Conservation (phyloP, 2,888 invertebrate genomes). For the Hetaerina titia region DNA sequence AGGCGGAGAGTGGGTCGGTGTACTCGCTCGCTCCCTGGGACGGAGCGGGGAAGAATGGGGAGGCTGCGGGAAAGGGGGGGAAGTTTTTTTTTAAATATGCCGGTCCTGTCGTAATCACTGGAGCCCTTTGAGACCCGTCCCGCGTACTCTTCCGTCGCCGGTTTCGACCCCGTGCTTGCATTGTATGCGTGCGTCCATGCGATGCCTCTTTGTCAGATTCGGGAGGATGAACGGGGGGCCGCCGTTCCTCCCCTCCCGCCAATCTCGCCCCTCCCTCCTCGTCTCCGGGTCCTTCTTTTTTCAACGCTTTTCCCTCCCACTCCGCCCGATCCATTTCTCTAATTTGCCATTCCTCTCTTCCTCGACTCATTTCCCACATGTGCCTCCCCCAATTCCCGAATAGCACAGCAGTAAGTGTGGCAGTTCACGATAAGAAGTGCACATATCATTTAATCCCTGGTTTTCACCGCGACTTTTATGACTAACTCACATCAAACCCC, state of each 20-base stretch:
- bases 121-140: neutral
- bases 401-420: no score
- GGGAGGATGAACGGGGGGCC: neutral
- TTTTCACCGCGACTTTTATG: no score
- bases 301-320: neutral
- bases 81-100: neutral
- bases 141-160: neutral
- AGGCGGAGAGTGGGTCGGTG: neutral
- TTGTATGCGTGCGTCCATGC: slow-evolving; percentile 31
- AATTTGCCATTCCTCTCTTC: neutral
- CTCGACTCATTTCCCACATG: neutral
- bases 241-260: neutral
- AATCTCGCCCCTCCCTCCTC: neutral
- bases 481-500: no score
- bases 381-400: no score
- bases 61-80: neutral
- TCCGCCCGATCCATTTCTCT: neutral
- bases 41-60: neutral
- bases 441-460: no score
- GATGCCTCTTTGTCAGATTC: slow-evolving; percentile 47
- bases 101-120: slow-evolving; percentile 49
- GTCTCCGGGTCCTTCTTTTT: neutral
- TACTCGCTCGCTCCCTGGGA: neutral
- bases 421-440: no score
- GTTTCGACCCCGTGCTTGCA: slow-evolving; percentile 39